phyloP scores from a whole-genome alignment of 2,888 invertebrate genomes.

The Meandrusa payeni region DNA sequence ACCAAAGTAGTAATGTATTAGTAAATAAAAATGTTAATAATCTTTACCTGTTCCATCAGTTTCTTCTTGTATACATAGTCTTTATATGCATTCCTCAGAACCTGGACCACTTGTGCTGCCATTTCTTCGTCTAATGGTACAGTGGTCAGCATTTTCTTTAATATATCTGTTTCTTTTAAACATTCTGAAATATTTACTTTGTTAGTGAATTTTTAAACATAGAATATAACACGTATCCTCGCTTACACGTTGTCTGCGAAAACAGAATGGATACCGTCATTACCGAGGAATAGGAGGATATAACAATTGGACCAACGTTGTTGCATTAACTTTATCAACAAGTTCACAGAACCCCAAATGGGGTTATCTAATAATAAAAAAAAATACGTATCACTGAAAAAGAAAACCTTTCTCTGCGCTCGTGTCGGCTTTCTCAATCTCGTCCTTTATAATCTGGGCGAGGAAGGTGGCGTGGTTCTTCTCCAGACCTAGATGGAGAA shows the following conservation, averaged over 20 bases:
- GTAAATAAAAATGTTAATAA: too few species aligned
- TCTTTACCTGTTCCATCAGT: slow-evolving; percentile 50
- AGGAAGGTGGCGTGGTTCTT: slow-evolving; percentile 36
- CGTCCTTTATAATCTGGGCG: slow-evolving; percentile 56
- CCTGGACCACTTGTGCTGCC: slow-evolving; percentile 57
- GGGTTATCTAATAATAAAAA: too few species aligned
- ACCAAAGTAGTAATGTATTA: too few species aligned
- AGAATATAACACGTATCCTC: too few species aligned
- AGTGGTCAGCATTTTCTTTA: slow-evolving; percentile 51
- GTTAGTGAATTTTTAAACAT: too few species aligned
- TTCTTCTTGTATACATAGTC: slow-evolving; percentile 69
- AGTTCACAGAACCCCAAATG: too few species aligned
- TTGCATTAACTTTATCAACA: too few species aligned
- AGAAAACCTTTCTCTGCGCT: slow-evolving; percentile 51
- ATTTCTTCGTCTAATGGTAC: slow-evolving; percentile 51
- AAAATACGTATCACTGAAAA: too few species aligned
- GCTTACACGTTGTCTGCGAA: too few species aligned
- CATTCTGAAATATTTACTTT: slow-evolving; percentile 56
- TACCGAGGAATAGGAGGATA: too few species aligned
- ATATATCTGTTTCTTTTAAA: slow-evolving; percentile 53
- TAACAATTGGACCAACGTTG: too few species aligned
- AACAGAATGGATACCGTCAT: too few species aligned
- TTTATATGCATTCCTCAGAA: slow-evolving; percentile 60
- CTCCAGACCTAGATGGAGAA: slow-evolving; percentile 49
- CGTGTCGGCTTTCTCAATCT: slow-evolving; percentile 49